phyloP scores from a whole-genome alignment of 2,888 invertebrate genomes.

The Hyles lineata region DNA sequence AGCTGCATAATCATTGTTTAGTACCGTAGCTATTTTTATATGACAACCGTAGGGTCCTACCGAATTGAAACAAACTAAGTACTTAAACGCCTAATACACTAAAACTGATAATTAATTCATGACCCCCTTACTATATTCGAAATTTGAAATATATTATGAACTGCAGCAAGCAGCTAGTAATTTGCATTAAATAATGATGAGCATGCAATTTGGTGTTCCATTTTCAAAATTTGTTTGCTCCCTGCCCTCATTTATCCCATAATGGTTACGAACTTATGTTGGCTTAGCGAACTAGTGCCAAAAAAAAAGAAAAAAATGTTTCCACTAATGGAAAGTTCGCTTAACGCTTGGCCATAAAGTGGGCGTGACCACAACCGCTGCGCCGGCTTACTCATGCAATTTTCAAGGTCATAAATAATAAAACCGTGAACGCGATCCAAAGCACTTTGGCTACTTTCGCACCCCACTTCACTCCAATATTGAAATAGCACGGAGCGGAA shows the following conservation, averaged over 20 bases:
- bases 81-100: too few relatives aligned
- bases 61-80: too few relatives aligned
- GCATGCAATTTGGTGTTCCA: not conserved
- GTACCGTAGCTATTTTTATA: too few relatives aligned
- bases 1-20: too few relatives aligned
- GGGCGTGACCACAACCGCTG: conserved; percentile 80
- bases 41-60: too few relatives aligned
- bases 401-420: conserved; percentile 84
- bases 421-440: conserved; percentile 80
- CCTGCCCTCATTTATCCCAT: not conserved
- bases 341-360: conserved; percentile 78
- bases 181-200: too few relatives aligned
- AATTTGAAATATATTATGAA: too few relatives aligned
- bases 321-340: conserved; percentile 71
- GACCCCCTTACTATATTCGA: too few relatives aligned
- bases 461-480: conserved; percentile 82
- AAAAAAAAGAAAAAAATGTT: conserved; percentile 67
- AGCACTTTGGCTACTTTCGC: conserved; percentile 78
- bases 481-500: conserved; percentile 55
- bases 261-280: conserved; percentile 14
- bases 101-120: too few relatives aligned
- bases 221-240: not conserved
- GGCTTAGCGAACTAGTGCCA: conserved; percentile 52
- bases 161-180: too few relatives aligned
- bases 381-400: conserved; percentile 81